A percentile compares a stretch with the other conserved stretches of the same genome.
Conservation (phyloP, 2,113 vertebrate genomes). For the Saimiri boliviensis region DNA sequence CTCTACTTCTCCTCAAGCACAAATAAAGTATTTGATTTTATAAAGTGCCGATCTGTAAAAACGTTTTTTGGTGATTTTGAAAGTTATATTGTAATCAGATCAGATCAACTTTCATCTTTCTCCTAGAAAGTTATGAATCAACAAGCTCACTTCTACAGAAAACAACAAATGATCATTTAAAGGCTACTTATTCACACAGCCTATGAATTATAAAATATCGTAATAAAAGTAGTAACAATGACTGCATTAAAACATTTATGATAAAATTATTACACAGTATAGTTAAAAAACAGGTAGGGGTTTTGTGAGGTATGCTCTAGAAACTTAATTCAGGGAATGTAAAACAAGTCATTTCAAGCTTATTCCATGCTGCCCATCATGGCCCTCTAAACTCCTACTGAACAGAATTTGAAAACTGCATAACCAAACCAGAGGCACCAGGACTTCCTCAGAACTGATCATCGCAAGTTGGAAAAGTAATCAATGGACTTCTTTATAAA, state of each 20-base stretch:
- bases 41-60: not conserved
- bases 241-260: not conserved
- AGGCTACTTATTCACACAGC: not conserved
- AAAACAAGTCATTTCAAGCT: not conserved
- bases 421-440: not conserved
- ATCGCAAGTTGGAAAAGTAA: not conserved
- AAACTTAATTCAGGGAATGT: not conserved
- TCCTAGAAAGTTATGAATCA: not conserved
- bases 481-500: too few relatives aligned
- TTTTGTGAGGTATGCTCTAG: not conserved
- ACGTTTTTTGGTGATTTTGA: not conserved
- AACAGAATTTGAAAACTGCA: not conserved
- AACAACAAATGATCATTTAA: not conserved
- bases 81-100: not conserved
- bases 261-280: not conserved
- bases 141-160: not conserved
- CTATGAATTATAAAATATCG: not conserved
- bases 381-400: not conserved
- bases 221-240: not conserved
- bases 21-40: not conserved
- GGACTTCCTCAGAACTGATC: not conserved
- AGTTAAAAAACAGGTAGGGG: not conserved
- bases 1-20: not conserved
- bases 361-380: rapidly evolving
- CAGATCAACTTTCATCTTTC: not conserved